A percentile compares a stretch with the other conserved stretches of the same genome.
These are phyloP conservation scores for Pasiphila rectangulata DNA, from an alignment of 2,888 invertebrate species.

Conservation along the genomic window DNA sequence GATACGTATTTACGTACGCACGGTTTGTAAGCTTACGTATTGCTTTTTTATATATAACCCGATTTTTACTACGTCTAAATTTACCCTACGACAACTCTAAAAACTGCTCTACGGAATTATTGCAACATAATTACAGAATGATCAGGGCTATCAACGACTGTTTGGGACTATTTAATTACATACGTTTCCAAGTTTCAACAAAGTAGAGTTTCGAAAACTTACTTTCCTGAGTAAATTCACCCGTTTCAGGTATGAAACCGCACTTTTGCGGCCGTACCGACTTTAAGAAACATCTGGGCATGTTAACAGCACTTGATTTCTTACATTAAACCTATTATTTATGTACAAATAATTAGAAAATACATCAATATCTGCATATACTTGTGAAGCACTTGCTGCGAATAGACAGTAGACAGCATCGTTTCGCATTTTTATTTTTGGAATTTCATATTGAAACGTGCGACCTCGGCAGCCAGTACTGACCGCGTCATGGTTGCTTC, in stretches of 20 bases:
- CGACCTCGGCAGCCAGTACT: conserved; percentile 50
- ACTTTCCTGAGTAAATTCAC: conserved; percentile 53
- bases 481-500: conserved; percentile 36
- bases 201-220: conserved; percentile 36
- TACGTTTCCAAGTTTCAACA: conserved; percentile 4
- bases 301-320: conserved; percentile 38
- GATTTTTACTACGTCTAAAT: too few relatives aligned
- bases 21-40: too few relatives aligned
- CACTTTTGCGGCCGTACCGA: conserved; percentile 53
- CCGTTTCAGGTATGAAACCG: conserved; percentile 60
- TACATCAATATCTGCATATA: conserved; percentile 40
- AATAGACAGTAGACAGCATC: conserved; percentile 64
- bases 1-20: too few relatives aligned
- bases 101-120: too few relatives aligned
- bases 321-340: conserved; percentile 17
- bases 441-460: conserved; percentile 59
- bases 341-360: conserved; percentile 20
- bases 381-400: conserved; percentile 71
- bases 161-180: too few relatives aligned
- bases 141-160: too few relatives aligned
- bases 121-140: too few relatives aligned
- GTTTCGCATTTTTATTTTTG: conserved; percentile 57
- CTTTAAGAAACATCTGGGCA: conserved; percentile 70
- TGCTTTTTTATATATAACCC: too few relatives aligned
- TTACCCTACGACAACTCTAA: too few relatives aligned